Conservation (phyloP, 2,888 invertebrate genomes). For the Synergus itoensis region DNA sequence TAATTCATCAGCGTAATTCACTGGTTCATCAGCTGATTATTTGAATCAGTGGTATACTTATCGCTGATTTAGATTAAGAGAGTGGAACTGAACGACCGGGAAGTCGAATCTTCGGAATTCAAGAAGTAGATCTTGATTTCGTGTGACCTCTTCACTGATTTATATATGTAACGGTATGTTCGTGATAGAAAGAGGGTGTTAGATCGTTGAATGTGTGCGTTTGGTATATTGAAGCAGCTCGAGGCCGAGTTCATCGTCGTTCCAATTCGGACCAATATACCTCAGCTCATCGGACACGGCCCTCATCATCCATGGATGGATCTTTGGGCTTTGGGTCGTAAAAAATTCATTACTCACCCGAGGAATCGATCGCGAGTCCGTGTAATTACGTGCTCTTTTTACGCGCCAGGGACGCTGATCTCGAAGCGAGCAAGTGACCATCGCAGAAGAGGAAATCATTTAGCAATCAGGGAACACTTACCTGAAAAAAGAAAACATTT, state of each 20-base stretch:
- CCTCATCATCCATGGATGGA: slow-evolving; percentile 56
- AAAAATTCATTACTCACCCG: slow-evolving; percentile 75
- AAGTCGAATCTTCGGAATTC: slow-evolving; percentile 11
- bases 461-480: neutral
- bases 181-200: slow-evolving; percentile 33
- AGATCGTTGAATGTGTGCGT: slow-evolving; percentile 4
- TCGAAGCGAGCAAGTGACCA: slow-evolving; percentile 5
- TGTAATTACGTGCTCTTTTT: slow-evolving; percentile 71
- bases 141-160: slow-evolving; percentile 7
- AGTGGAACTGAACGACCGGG: neutral
- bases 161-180: neutral
- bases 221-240: slow-evolving; percentile 16
- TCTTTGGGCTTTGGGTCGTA: slow-evolving; percentile 65
- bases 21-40: no score
- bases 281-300: slow-evolving; percentile 63
- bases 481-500: neutral
- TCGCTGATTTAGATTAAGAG: no score
- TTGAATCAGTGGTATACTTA: no score
- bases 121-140: neutral
- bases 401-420: slow-evolving; percentile 43
- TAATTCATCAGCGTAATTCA: no score
- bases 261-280: slow-evolving; percentile 62
- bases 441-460: slow-evolving; percentile 5
- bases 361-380: slow-evolving; percentile 73
- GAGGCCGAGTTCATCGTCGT: slow-evolving; percentile 50